phyloP scores from a whole-genome alignment of 92 coral and sea anemone species.

The Hydrozoanthus gracilis region DNA sequence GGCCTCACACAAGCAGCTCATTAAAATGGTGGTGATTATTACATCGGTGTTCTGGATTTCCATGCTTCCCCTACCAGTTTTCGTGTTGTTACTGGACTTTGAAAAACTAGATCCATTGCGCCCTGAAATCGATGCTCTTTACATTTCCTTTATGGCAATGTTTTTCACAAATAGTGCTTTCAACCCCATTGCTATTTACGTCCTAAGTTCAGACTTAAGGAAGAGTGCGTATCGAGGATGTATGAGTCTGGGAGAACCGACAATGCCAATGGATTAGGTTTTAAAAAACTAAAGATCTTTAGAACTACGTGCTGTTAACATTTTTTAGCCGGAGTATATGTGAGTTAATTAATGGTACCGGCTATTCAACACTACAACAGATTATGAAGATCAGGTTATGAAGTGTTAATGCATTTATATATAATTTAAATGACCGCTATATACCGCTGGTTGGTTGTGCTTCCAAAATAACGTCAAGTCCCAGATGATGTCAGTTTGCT shows the following conservation, averaged over 20 bases:
- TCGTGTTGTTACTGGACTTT: slow-evolving; percentile 81
- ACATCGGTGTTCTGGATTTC: slow-evolving; percentile 91
- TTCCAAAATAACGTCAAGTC: no score
- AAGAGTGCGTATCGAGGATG: slow-evolving; percentile 57
- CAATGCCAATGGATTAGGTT: background rate
- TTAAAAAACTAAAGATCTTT: no score
- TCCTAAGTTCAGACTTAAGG: slow-evolving; percentile 92
- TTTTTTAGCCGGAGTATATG: no score
- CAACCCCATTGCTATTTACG: slow-evolving; percentile 89
- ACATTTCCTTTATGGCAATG: slow-evolving; percentile 71
- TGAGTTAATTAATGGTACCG: no score
- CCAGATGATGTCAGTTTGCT: no score
- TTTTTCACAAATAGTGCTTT: slow-evolving; percentile 96
- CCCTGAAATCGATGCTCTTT: slow-evolving; percentile 59
- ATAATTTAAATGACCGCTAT: no score
- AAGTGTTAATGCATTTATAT: no score
- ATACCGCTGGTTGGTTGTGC: no score
- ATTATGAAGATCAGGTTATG: no score
- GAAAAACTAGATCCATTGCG: slow-evolving; percentile 52
- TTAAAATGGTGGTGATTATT: slow-evolving; percentile 90
- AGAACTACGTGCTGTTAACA: no score
- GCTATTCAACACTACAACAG: no score
- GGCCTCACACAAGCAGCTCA: slow-evolving; percentile 74
- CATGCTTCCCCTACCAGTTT: slow-evolving; percentile 83
- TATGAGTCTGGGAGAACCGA: background rate